Base-by-base conservation (phyloP, 1,140 invertebrate genomes). In the Bombyx mori region DNA sequence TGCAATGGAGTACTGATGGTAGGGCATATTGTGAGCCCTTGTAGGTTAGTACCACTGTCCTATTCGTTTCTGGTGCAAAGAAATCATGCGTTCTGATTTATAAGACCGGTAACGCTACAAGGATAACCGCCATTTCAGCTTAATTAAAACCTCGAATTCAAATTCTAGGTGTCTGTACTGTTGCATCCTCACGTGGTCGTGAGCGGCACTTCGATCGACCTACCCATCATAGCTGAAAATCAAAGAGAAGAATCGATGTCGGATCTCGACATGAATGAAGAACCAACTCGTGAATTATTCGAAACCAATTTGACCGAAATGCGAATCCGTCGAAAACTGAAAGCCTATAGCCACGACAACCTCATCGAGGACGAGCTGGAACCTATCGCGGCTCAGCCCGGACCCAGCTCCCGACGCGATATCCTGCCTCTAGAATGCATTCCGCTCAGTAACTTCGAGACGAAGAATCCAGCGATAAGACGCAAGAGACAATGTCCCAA, bases 121-220 rank as follows among this genome's bases (percentile, higher is more conserved):
- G 2, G 4, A 35, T 35, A 35, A 1, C 4, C 26, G 26, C 26
- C 4, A 35, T 35, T 35, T 0, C 1, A 35, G 26, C 1, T 35
- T 35, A 35, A 35, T 35, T 35, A 5, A 5, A 35, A 35, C 0
- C 2, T 35, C 4, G 26, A 35, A 35, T 35, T 3, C 26, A 48
- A 6, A 35, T 69, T 71, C 9, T 58, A 84, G 79, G 73, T 84
- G 1, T 84, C 81, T 6, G 69, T 82, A 8, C 54, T 82, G 6
- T 68, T 84, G 1, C 76, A 83, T 44, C 77, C 79, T 0, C 73
- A 76, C 57, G 73, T 76, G 0, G 66, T 82, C 6, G 65, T 66
- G 3, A 75, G 68, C 18, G 79, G 80, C 3, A 66, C 71, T 1
- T 83, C 78, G 0, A 52, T 83, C 0, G 78, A 83, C 47, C 52